Conservation (phyloP, 2,888 invertebrate species). For the Cephus runcator region DNA sequence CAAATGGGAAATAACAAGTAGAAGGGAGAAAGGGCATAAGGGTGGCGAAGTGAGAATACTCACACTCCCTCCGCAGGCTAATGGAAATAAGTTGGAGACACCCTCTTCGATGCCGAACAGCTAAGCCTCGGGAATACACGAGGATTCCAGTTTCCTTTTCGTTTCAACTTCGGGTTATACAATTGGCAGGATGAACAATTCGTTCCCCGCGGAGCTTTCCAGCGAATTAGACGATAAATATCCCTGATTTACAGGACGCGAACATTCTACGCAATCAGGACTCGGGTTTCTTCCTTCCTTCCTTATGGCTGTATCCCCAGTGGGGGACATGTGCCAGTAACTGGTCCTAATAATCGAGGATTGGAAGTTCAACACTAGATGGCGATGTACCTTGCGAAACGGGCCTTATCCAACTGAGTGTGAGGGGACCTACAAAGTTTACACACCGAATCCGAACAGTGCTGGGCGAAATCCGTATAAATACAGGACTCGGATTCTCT, state of each 20-base stretch:
- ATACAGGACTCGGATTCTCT: neutral
- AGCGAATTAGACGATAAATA: slow-evolving; percentile 51
- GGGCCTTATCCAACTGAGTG: too few species aligned
- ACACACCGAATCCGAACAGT: too few species aligned
- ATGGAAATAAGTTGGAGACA: slow-evolving; percentile 47
- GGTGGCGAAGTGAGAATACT: slow-evolving; percentile 26
- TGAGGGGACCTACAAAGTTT: too few species aligned
- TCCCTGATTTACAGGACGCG: slow-evolving; percentile 42
- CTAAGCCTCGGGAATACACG: neutral
- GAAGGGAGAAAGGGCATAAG: slow-evolving; percentile 22
- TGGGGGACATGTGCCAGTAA: too few species aligned
- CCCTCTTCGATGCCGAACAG: neutral
- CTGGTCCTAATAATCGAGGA: too few species aligned
- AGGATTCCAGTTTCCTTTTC: neutral
- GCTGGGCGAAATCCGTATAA: too few species aligned
- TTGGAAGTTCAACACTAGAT: too few species aligned
- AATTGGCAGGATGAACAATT: slow-evolving; percentile 28
- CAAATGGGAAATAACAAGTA: slow-evolving; percentile 41
- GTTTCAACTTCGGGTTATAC: neutral
- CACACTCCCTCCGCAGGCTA: slow-evolving; percentile 40
- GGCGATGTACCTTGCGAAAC: too few species aligned
- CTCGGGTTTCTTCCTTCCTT: neutral
- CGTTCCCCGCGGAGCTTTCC: slow-evolving; percentile 40
- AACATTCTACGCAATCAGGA: slow-evolving; percentile 7
- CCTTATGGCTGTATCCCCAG: too few species aligned